These are phyloP conservation scores for Malthinus seriepunctatus DNA, from an alignment of 2,888 invertebrate genomes.

Conservation along the genomic window DNA sequence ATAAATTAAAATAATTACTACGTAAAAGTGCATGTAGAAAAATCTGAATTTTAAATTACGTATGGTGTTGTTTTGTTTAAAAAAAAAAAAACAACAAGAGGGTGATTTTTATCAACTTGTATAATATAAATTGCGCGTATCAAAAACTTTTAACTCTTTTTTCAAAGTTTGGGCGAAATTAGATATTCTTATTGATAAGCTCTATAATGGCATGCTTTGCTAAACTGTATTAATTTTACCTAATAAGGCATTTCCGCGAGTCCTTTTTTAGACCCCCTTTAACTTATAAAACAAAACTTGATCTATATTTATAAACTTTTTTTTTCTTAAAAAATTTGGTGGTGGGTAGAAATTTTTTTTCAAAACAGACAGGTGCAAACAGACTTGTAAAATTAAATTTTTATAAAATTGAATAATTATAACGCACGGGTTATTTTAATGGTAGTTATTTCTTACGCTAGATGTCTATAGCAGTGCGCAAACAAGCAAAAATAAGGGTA, in stretches of 20 bases:
- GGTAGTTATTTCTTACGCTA: constrained; percentile 8
- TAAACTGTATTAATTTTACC: constrained; percentile 33
- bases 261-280: constrained; percentile 6
- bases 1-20: background rate
- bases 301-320: constrained; percentile 10
- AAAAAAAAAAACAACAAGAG: background rate
- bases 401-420: too few species aligned
- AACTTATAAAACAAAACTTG: constrained; percentile 1
- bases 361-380: too few species aligned
- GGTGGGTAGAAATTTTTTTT: too few species aligned
- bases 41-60: constrained; percentile 24
- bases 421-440: too few species aligned
- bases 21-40: constrained; percentile 16
- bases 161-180: constrained; percentile 5
- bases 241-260: constrained; percentile 33
- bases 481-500: constrained; percentile 10
- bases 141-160: constrained; percentile 13
- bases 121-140: constrained; percentile 18
- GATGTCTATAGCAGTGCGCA: constrained; percentile 15
- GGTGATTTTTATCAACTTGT: constrained; percentile 14
- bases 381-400: too few species aligned
- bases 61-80: constrained; percentile 9
- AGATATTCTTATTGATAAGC: constrained; percentile 23
- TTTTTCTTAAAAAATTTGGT: constrained; percentile 7
- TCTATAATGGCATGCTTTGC: constrained; percentile 16